phyloP scores from a whole-genome alignment of 2,113 vertebrate species.

The Myxocyprinus asiaticus region DNA sequence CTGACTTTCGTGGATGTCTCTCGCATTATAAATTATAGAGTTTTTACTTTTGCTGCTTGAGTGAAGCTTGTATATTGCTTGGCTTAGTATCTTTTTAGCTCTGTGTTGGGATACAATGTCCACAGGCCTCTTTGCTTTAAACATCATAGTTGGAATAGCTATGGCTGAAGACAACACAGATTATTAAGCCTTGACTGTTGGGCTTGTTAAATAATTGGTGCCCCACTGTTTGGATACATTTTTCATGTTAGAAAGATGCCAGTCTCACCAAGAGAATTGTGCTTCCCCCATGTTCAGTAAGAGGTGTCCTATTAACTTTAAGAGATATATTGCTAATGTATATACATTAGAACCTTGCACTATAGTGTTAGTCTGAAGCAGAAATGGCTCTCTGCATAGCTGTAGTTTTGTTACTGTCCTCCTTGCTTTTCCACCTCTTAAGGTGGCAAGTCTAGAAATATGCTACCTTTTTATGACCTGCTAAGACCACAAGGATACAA shows the following conservation, averaged over 20 bases:
- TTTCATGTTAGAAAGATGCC: not conserved
- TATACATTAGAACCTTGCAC: conserved; percentile 34
- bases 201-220: not conserved
- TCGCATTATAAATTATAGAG: not conserved
- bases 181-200: not conserved
- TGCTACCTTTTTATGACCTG: not conserved
- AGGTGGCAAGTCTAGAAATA: conserved; percentile 5
- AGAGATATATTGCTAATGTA: conserved; percentile 4
- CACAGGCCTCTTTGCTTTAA: conserved; percentile 8
- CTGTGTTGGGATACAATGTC: conserved; percentile 1
- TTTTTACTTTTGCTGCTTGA: conserved; percentile 6
- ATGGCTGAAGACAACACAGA: not conserved
- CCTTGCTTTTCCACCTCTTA: not conserved
- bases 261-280: not conserved
- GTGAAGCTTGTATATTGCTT: conserved; percentile 36
- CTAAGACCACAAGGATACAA: conserved; percentile 5
- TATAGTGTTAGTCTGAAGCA: conserved; percentile 10
- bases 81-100: not conserved
- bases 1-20: not conserved
- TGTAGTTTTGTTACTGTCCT: conserved; percentile 28
- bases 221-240: not conserved
- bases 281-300: not conserved
- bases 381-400: conserved; percentile 7
- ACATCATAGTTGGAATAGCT: not conserved
- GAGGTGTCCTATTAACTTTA: not conserved